These are phyloP conservation scores for Cylas formicarius DNA, from an alignment of 1,140 invertebrate species.

Conservation along the genomic window DNA sequence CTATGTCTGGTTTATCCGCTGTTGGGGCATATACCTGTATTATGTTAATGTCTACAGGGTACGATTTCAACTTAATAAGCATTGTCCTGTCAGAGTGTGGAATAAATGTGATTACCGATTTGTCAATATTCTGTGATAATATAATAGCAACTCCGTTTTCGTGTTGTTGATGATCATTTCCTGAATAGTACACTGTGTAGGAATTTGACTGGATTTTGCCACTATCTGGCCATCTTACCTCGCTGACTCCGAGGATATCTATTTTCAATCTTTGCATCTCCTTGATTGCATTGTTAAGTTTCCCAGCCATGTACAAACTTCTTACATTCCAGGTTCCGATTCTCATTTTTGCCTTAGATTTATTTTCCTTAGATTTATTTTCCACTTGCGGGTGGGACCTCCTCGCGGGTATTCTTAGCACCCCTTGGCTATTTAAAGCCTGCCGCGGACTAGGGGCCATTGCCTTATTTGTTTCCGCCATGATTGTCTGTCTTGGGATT, in stretches of 20 bases:
- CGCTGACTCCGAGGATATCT: not conserved
- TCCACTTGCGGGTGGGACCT: no score
- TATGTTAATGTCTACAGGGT: conserved; percentile 8
- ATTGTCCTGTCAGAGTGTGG: conserved; percentile 7
- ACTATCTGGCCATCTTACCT: conserved; percentile 4
- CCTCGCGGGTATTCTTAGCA: no score
- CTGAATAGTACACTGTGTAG: conserved; percentile 2
- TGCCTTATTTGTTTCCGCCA: no score
- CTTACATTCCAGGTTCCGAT: no score
- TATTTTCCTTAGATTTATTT: no score
- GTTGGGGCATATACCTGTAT: conserved; percentile 11
- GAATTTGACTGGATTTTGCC: conserved; percentile 2
- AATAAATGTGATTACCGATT: conserved; percentile 4
- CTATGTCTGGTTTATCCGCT: conserved; percentile 10
- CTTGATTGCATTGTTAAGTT: not conserved
- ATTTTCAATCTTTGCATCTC: conserved; percentile 6
- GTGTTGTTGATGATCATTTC: conserved; percentile 1
- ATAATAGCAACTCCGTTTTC: not conserved
- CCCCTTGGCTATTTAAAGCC: no score
- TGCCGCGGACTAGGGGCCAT: no score
- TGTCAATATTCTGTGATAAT: conserved; percentile 1
- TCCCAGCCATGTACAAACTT: no score
- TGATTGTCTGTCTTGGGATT: no score
- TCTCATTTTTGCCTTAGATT: no score
- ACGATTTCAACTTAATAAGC: conserved; percentile 6